Conservation (phyloP, 2,888 invertebrate genomes). For the Syritta pipiens region DNA sequence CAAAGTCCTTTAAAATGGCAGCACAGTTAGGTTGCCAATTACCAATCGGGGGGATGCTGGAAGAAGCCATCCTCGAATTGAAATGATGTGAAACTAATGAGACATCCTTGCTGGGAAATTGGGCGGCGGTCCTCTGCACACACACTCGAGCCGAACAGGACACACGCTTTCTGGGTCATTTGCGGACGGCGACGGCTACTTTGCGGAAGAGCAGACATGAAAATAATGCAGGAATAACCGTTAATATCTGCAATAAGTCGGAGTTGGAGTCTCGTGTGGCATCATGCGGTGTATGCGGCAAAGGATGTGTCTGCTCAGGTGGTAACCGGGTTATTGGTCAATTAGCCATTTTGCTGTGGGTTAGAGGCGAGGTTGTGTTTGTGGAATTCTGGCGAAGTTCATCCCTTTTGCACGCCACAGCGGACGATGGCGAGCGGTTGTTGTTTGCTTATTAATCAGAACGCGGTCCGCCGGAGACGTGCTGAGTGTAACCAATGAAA, state of each 20-base stretch:
- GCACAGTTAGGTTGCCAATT: slow-evolving; percentile 41
- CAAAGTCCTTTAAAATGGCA: slow-evolving; percentile 37
- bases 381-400: not conserved
- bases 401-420: not conserved
- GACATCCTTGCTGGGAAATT: slow-evolving; percentile 44
- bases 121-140: not conserved
- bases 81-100: slow-evolving; percentile 68
- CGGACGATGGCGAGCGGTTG: too few species aligned
- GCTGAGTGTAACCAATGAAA: too few species aligned
- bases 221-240: slow-evolving; percentile 56
- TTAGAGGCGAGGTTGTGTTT: too few species aligned
- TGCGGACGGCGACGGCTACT: slow-evolving; percentile 32
- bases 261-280: slow-evolving; percentile 6
- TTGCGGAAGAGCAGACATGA: slow-evolving; percentile 58
- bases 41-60: not conserved
- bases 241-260: slow-evolving; percentile 59
- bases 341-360: slow-evolving; percentile 9
- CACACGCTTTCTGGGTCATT: slow-evolving; percentile 60
- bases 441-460: too few species aligned
- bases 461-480: too few species aligned
- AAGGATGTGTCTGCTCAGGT: slow-evolving; percentile 32
- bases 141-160: not conserved
- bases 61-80: slow-evolving; percentile 11
- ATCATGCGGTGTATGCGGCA: slow-evolving; percentile 39
- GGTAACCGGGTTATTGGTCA: slow-evolving; percentile 37